Evolutionary conservation across 2,113 vertebrate species (phyloP), one percentile per base, ranked within the genome.

Genomic region (Pardalotus punctatus): DNA sequence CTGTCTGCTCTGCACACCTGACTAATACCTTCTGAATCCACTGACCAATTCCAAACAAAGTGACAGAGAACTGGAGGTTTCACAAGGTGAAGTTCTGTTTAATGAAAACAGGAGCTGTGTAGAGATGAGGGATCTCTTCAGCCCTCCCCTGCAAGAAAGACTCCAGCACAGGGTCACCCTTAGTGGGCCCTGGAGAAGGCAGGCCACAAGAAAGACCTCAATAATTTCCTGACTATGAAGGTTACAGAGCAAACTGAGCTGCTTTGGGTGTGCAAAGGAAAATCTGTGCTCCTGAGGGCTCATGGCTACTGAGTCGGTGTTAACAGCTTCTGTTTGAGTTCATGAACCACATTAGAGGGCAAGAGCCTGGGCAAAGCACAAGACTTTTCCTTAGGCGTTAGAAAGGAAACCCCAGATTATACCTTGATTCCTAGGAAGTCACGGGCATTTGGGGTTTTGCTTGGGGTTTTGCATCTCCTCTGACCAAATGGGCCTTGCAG

Each of bases 401-500:
- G 62, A 43, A 14, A 50, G 43, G 35, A 35, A 62, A 27, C n/a
- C 10, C 4, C 48, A 42, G 33, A 7, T 56, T 1, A 8, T n/a
- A 20, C 17, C 43, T 25, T 73, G 57, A 5, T 60, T 74, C 69
- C 25, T 67, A 10, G 47, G 45, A 54, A 73, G 11, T 3, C 42
- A 11, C 64, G 17, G 54, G n/a, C 21, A 5, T 48, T 58, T 58
- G 60, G 77, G 60, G 9, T 17, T 54, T 35, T 29, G 29, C 13
- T 3, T 6, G 85, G 50, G 11, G 23, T 42, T 58, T 51, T 11
- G 36, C 36, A 20, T 33, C 33, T 12, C 10, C 77, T 33, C 58
- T 9, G 27, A 15, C 2, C 66, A 2, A 11, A 2, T 18, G 10
- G 36, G 17, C 0, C 14, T 3, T 6, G 45, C 47, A 1, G 28